phyloP scores from a whole-genome alignment of 2,888 invertebrate species.

The Eumacrocentrus americanus region DNA sequence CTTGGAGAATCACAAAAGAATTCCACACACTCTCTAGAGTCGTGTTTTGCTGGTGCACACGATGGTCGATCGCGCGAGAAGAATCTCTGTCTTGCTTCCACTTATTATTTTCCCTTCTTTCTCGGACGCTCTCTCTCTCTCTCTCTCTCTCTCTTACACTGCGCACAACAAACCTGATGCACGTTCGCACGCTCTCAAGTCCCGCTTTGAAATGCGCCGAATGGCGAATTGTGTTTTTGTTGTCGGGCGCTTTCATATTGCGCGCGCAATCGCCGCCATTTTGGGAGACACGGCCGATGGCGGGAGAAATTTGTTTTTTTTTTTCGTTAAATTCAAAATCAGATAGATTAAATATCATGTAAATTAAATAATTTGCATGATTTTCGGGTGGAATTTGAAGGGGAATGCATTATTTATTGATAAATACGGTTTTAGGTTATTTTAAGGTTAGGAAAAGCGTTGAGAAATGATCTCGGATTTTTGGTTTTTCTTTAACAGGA shows the following conservation, averaged over 20 bases:
- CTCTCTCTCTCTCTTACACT: constrained; percentile 6
- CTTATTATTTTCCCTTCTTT: constrained; percentile 17
- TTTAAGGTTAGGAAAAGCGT: too few relatives aligned
- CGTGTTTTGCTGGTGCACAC: not conserved
- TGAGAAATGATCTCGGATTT: too few relatives aligned
- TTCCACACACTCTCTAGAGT: not conserved
- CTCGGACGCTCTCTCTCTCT: constrained; percentile 14
- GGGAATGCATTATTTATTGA: too few relatives aligned
- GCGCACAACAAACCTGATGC: not conserved
- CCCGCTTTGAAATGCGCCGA: constrained; percentile 40
- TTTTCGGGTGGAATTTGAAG: too few relatives aligned
- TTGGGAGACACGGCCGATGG: not conserved
- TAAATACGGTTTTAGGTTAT: too few relatives aligned
- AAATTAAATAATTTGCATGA: too few relatives aligned
- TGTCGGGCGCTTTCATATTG: constrained; percentile 28
- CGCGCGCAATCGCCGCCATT: not conserved
- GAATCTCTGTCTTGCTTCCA: constrained; percentile 9
- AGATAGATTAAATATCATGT: not conserved
- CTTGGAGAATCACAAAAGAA: not conserved
- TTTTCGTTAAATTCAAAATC: too few relatives aligned
- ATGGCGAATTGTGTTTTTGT: constrained; percentile 42
- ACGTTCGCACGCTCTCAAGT: constrained; percentile 33
- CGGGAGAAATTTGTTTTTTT: not conserved
- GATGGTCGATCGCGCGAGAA: not conserved
- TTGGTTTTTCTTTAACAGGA: too few relatives aligned